Evolutionary conservation across 2,797 vertebrate species (phyloP), one percentile per base, ranked within the genome.

Genomic region (Delichon dasypus): DNA sequence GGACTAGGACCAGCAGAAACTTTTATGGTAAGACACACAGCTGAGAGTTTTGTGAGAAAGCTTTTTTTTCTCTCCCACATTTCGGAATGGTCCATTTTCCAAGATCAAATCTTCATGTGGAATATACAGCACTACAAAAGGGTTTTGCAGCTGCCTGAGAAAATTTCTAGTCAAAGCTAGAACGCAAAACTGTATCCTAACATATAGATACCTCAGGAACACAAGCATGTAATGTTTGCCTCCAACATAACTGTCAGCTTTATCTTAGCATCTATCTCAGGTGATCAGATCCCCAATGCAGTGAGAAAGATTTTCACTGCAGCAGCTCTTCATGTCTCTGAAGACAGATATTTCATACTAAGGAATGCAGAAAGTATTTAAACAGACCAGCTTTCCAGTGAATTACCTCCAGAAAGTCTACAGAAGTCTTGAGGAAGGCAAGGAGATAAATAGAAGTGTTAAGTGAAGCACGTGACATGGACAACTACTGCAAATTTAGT

Each of bases 301-400:
- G 26, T 4, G 2, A 70, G 32, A 73, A 73, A 77, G 20, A 60
- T 36, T 79, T 90, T 34, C 74, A 82, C 55, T n/a, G 76, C 70
- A 86, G 73, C 66, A 88, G 62, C 26, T 62, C 47, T 62, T 45
- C 4, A 1, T 38, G n/a, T 42, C 36, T 81, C 61, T 74, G 44
- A 73, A 90, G 66, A 57, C 60, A 47, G 55, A 84, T 88, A 81
- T 90, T 93, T 80, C 81, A 90, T 47, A 77, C 50, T 57, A 61
- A 85, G 81, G 91, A 93, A 94, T 81, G 76, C 55, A 92, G 70
- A 70, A 94, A 93, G 29, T 88, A 95, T 89, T 91, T 92, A 72
- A 82, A 65, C 84, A 95, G 89, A 78, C 23, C 62, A 75, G 62
- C 60, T 93, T 92, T 84, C 75, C 51, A 82, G 16, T 70, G 51